These are phyloP conservation scores for Heliocidaris tuberculata DNA, from an alignment of 35 echinoderm and acorn worm species.

Conservation along the genomic window DNA sequence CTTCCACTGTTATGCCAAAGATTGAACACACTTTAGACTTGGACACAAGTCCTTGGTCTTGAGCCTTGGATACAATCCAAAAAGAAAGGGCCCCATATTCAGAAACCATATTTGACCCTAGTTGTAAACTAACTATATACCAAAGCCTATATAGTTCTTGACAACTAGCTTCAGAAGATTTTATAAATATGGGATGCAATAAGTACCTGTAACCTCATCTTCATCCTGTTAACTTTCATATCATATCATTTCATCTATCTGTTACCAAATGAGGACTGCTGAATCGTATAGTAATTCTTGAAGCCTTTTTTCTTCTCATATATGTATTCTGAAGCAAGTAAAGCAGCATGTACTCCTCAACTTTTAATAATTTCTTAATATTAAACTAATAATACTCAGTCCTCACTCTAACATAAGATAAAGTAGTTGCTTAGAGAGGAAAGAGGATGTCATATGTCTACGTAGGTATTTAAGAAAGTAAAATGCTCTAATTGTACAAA, in stretches of 20 bases:
- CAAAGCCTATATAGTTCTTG: no score
- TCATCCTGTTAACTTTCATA: background rate
- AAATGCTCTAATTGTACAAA: background rate
- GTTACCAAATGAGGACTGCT: background rate
- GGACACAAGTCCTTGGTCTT: no score
- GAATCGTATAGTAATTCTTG: background rate
- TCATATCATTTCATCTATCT: background rate
- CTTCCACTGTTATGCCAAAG: background rate
- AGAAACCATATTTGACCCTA: no score
- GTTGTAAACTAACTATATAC: no score
- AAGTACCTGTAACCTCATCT: background rate
- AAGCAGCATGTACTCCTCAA: background rate
- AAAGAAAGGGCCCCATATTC: no score
- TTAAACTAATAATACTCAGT: background rate
- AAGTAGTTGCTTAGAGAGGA: background rate
- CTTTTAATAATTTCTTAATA: background rate
- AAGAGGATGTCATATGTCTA: background rate
- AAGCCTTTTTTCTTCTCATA: background rate
- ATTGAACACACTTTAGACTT: background rate
- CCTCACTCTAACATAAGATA: background rate
- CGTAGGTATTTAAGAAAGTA: background rate
- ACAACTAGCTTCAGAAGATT: no score
- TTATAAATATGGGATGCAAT: background rate
- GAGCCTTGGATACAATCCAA: no score
- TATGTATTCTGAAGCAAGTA: background rate